Conservation (phyloP, 2,888 invertebrate genomes). For the Drosophila emarginata region DNA sequence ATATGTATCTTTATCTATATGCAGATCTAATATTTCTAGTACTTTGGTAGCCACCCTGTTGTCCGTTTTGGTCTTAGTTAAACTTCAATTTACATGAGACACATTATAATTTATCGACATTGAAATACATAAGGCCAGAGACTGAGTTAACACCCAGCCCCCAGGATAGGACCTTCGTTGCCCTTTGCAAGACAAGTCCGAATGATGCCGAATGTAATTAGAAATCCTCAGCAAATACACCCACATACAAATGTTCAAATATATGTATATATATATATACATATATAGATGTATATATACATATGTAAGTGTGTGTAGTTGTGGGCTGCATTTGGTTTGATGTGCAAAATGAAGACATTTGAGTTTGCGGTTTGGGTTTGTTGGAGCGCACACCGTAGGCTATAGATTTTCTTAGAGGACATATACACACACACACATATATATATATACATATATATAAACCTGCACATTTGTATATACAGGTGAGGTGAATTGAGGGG, state of each 20-base stretch:
- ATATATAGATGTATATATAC: background rate
- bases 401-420: conserved; percentile 69
- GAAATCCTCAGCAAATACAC: conserved; percentile 62
- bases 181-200: conserved; percentile 55
- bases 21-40: background rate
- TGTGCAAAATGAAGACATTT: conserved; percentile 73
- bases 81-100: conserved; percentile 16
- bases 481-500: conserved; percentile 14
- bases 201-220: conserved; percentile 72
- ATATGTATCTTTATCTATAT: background rate
- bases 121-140: conserved; percentile 42
- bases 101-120: conserved; percentile 54
- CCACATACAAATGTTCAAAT: conserved; percentile 10
- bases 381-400: conserved; percentile 48
- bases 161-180: conserved; percentile 11
- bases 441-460: background rate
- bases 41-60: background rate
- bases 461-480: conserved; percentile 18
- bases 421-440: conserved; percentile 36
- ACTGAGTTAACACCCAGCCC: background rate
- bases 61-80: background rate
- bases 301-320: background rate
- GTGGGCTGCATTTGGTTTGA: conserved; percentile 66
- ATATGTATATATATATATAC: background rate
- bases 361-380: conserved; percentile 65